phyloP scores from a whole-genome alignment of 2,113 vertebrate genomes.

The Lasiurus borealis region DNA sequence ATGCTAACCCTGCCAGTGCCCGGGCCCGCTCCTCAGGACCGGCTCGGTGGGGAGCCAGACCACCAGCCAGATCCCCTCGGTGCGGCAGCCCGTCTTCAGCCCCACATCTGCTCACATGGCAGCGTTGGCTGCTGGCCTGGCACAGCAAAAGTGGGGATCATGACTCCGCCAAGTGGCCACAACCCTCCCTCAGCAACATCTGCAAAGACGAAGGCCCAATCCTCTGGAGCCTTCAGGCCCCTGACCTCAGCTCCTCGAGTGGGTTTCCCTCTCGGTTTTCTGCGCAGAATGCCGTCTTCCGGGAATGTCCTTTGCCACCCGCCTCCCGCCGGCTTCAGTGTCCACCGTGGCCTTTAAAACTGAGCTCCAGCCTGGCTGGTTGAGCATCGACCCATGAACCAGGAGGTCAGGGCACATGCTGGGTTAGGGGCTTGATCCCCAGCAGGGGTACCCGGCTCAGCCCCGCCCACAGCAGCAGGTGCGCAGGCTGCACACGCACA shows the following conservation, averaged over 20 bases:
- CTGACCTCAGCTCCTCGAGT: fast-evolving
- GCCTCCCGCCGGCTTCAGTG: fast-evolving
- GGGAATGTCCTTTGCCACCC: not conserved
- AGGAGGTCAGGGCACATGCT: no score
- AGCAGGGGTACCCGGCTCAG: not conserved
- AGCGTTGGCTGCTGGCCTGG: not conserved
- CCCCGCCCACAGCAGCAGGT: fast-evolving
- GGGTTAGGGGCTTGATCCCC: no score
- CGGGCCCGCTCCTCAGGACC: not conserved
- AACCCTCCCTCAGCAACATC: not conserved
- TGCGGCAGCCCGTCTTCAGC: not conserved
- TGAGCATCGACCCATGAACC: no score
- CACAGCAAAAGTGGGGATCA: no score
- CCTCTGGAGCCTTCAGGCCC: not conserved
- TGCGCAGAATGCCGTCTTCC: not conserved
- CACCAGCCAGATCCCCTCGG: not conserved
- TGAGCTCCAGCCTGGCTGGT: not conserved
- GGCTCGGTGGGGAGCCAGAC: not conserved
- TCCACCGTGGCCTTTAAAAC: not conserved
- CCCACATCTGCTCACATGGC: not conserved
- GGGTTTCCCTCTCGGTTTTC: fast-evolving
- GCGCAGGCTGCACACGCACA: not conserved
- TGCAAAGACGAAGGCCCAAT: not conserved
- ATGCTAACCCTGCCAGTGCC: no score
- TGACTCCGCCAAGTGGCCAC: fast-evolving